phyloP scores from a whole-genome alignment of 1,140 invertebrate genomes.

The Ditylenchus dipsaci region DNA sequence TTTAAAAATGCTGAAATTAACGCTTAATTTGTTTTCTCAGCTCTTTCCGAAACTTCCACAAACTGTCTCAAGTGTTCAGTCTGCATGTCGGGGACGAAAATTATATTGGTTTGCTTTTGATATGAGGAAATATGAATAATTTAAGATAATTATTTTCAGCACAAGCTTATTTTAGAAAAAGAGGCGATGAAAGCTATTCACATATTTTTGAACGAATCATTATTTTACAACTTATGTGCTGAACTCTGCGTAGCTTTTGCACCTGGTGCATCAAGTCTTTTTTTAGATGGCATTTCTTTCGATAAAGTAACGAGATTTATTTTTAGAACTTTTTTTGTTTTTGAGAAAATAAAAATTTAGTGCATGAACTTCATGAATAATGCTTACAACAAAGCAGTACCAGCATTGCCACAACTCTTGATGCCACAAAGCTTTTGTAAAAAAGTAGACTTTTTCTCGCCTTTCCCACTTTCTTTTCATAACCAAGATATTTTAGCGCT shows the following conservation, averaged over 20 bases:
- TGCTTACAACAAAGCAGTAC: background rate
- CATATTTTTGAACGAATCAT: background rate
- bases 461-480: background rate
- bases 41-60: background rate
- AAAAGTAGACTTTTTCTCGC: background rate
- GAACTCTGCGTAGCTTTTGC: background rate
- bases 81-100: background rate
- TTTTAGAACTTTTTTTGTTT: background rate
- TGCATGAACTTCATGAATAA: constrained; percentile 1
- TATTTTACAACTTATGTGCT: background rate
- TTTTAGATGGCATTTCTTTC: background rate
- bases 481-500: background rate
- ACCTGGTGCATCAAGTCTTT: background rate
- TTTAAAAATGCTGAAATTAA: background rate
- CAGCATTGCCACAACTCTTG: background rate
- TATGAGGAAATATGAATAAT: too few species aligned
- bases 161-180: background rate
- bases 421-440: background rate
- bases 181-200: background rate
- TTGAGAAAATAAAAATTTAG: background rate
- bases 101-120: background rate
- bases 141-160: background rate
- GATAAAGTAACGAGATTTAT: background rate
- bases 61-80: background rate
- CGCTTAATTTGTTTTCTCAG: background rate